A percentile compares a stretch with the other conserved stretches of the same genome.
These are phyloP conservation scores for Torymus texanus DNA, from an alignment of 2,888 invertebrate genomes.

Conservation along the genomic window DNA sequence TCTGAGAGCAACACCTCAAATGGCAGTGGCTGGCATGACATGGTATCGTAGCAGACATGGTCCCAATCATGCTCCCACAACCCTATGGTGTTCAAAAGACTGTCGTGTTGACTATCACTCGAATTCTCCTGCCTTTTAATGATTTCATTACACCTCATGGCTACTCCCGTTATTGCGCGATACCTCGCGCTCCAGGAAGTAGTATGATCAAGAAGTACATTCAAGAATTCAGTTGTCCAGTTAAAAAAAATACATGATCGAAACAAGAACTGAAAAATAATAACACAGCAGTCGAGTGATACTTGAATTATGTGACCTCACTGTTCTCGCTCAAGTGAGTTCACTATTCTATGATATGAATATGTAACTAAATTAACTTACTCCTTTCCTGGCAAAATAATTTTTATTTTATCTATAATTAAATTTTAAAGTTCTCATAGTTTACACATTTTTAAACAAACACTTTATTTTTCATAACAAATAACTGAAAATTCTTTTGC, in stretches of 20 bases:
- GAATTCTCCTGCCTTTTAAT: constrained; percentile 63
- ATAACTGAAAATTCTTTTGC: constrained; percentile 51
- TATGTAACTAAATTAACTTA: constrained; percentile 49
- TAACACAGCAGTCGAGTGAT: constrained; percentile 53
- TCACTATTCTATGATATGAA: constrained; percentile 43
- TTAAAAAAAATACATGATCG: constrained; percentile 41
- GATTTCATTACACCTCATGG: constrained; percentile 47
- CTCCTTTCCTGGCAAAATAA: constrained; percentile 51
- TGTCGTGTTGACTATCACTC: constrained; percentile 73
- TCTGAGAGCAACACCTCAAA: constrained; percentile 77
- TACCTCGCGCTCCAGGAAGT: constrained; percentile 24
- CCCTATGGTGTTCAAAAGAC: constrained; percentile 75
- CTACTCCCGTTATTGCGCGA: constrained; percentile 41
- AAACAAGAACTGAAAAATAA: constrained; percentile 45
- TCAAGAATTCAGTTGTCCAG: constrained; percentile 52
- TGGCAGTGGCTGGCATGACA: constrained; percentile 78
- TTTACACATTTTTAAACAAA: constrained; percentile 36
- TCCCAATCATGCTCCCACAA: constrained; percentile 71
- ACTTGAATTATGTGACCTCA: constrained; percentile 51
- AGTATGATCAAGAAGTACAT: constrained; percentile 44
- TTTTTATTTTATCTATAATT: constrained; percentile 45
- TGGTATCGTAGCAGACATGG: constrained; percentile 78
- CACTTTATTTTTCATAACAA: constrained; percentile 39
- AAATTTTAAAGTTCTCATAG: constrained; percentile 39
- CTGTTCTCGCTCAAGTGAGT: constrained; percentile 47